A percentile compares a stretch with the other conserved stretches of the same genome.
phyloP scores from a whole-genome alignment of 2,888 invertebrate genomes.

The Drosophila monieri region DNA sequence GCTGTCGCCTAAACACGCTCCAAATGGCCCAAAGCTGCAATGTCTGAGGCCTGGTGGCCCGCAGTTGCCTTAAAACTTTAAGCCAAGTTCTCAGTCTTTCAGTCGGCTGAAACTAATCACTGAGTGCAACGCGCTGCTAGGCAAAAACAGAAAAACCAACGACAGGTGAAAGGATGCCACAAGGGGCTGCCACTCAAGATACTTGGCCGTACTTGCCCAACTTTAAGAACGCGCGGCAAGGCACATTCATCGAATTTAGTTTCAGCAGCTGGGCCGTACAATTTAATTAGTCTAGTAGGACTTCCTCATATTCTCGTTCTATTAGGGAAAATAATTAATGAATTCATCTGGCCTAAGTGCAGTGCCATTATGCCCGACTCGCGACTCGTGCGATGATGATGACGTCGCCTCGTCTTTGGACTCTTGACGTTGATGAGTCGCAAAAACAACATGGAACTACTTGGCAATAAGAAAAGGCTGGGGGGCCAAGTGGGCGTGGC shows the following conservation, averaged over 20 bases:
- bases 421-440: slow-evolving; percentile 41
- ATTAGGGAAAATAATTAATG: slow-evolving; percentile 72
- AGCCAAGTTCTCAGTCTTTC: slow-evolving; percentile 15
- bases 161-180: slow-evolving; percentile 42
- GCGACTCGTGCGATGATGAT: slow-evolving; percentile 38
- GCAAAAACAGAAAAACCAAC: slow-evolving; percentile 22
- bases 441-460: slow-evolving; percentile 31
- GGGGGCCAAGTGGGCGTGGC: slow-evolving; percentile 9
- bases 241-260: slow-evolving; percentile 57
- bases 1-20: slow-evolving; percentile 37
- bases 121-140: slow-evolving; percentile 19
- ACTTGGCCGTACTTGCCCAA: slow-evolving; percentile 13
- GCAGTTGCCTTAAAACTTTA: slow-evolving; percentile 34
- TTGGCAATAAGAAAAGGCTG: not conserved
- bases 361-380: slow-evolving; percentile 62
- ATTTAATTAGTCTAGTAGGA: slow-evolving; percentile 67
- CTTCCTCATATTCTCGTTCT: slow-evolving; percentile 35
- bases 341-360: slow-evolving; percentile 75
- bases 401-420: slow-evolving; percentile 30
- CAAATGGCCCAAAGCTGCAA: slow-evolving; percentile 36
- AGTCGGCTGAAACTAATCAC: slow-evolving; percentile 31
- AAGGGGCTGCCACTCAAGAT: slow-evolving; percentile 29
- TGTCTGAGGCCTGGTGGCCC: slow-evolving; percentile 17
- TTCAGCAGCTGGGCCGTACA: slow-evolving; percentile 34
- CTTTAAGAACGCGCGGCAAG: slow-evolving; percentile 48